A percentile compares a stretch with the other conserved stretches of the same genome.
phyloP scores from a whole-genome alignment of 2,113 vertebrate genomes.

The Setophaga kirtlandii region DNA sequence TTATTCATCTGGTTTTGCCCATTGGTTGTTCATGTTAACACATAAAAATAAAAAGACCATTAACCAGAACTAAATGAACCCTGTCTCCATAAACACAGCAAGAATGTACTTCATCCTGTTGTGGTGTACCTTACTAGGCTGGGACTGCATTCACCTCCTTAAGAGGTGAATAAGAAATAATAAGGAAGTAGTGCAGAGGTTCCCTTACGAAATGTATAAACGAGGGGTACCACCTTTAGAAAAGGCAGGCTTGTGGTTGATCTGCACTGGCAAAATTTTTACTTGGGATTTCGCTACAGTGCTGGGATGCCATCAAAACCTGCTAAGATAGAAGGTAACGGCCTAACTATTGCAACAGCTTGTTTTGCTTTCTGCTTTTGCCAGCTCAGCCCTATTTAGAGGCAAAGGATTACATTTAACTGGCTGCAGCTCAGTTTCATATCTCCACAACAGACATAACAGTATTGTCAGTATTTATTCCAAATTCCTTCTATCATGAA shows the following conservation, averaged over 20 bases:
- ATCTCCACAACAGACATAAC: neutral
- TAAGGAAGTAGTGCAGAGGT: neutral
- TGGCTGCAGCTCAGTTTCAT: neutral
- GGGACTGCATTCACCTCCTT: too few species aligned
- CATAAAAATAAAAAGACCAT: neutral
- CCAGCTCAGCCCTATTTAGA: neutral
- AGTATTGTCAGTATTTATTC: neutral
- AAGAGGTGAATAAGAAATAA: neutral
- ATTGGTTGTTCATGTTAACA: neutral
- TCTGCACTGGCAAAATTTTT: neutral
- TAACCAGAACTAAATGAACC: neutral
- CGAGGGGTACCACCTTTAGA: accelerated
- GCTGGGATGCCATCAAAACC: neutral
- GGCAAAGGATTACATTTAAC: neutral
- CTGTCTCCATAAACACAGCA: neutral
- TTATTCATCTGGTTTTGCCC: neutral
- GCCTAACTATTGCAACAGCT: neutral
- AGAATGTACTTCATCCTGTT: neutral
- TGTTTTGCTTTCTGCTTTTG: neutral
- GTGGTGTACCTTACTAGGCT: neutral
- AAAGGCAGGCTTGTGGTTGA: neutral
- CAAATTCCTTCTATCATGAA: neutral
- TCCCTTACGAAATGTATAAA: accelerated
- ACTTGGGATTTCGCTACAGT: accelerated
- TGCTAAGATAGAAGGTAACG: neutral